Evolutionary conservation across 2,113 vertebrate species (phyloP), one percentile per base, ranked within the genome.

Genomic region (Camelus bactrianus): DNA sequence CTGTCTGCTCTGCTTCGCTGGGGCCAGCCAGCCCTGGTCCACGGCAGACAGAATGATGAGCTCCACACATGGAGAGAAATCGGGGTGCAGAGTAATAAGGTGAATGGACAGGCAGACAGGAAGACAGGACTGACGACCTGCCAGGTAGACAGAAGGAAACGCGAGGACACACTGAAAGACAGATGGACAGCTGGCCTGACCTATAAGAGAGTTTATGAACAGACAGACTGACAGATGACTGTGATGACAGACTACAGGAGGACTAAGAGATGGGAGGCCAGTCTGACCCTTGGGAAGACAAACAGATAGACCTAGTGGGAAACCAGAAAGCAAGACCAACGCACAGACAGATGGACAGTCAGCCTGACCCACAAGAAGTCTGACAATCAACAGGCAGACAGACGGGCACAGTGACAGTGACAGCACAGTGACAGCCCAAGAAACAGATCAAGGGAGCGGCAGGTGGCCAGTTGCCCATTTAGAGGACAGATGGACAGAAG

Each of bases 1-100:
- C 81, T 19, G 35, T 17, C 60, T 20, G 32, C 52, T 64, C 76
- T 6, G 35, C 35, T 8, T 28, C 2, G 0, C 4, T 0, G 6
- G 52, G 70, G 86, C 38, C 54, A 62, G 52, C 30, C 64, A 35
- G 65, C 8, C 73, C 54, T 69, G 48, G 62, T 10, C 56, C 26
- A 6, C 0, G 35, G 14, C 35, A 65, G 42, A 10, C 12, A 70
- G 46, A 32, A 13, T 22, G 81, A 52, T 22, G 64, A 22, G 30
- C 8, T 54, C 28, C 64, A 65, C 22, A 26, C 4, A 22, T 17
- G 62, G 60, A 38, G 30, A 93, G 58, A 81, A 64, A 65, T 13
- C 46, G 69, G 42, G n/a, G 5, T 3, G 22, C 56, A 19, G 16
- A 30, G 35, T 17, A 58, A 11, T 1, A 16, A 56, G 48, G 17